Base-by-base conservation (phyloP, 2,113 vertebrate species). In the Cavia porcellus region DNA sequence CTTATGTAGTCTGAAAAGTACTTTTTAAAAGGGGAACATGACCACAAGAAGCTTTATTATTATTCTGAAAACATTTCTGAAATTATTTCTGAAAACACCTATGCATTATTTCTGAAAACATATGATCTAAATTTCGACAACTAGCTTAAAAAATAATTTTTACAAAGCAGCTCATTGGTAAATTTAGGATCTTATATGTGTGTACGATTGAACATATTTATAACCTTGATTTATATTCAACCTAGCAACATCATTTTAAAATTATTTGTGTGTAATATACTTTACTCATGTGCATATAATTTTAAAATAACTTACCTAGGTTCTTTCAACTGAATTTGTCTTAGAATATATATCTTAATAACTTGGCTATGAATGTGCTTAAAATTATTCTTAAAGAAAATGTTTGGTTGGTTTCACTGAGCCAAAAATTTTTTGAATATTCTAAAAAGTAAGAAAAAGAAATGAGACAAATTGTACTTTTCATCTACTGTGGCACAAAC, bases 381-480 rank as follows among this genome's bases (percentile, higher is more conserved):
- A 96, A 96, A 97, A 96, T 97, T 97, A 97, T 97, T 97, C 96
- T 95, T 97, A 88, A 97, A 96, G 95, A 97, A 94, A 70, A 96
- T 77, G 94, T 88, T 97, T 96, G 79, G 95, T 66, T 96, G 92
- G 72, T 75, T 97, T 97, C 79, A 86, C 89, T 50, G 92, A 98
- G 96, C 92, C 89, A 95, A 75, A 70, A 6, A 45, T 75, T 89
- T 96, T 97, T 95, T 95, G 81, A 96, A 81, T 96, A 96, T 88
- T 96, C 89, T 97, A 75, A 94, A 95, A 97, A 96, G 79, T 89
- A 87, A 96, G 88, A 64, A 81, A 93, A 95, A 93, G 95, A 96
- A 97, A 95, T 96, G 92, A 98, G 96, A 98, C 94, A 98, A 97
- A 98, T 96, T 96, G 96, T 97, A 95, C 97, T 96, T 86, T 96